phyloP scores from a whole-genome alignment of 2,113 vertebrate genomes.

The Pseudopodoces humilis region DNA sequence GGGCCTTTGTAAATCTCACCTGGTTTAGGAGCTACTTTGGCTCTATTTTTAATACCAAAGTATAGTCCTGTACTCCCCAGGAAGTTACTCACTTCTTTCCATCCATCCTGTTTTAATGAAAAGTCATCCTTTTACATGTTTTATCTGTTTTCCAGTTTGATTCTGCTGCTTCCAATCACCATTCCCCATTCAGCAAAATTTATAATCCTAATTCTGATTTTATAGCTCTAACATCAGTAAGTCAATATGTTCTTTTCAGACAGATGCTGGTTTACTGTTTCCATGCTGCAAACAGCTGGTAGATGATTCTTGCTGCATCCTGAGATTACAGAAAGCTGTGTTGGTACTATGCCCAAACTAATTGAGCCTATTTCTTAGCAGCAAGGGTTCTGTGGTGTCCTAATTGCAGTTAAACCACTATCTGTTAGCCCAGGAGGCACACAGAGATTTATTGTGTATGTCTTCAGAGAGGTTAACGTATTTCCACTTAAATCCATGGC shows the following conservation, averaged over 20 bases:
- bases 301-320: neutral
- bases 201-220: neutral
- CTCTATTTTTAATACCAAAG: neutral
- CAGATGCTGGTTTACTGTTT: neutral
- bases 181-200: neutral
- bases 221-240: neutral
- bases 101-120: neutral
- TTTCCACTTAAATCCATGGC: neutral
- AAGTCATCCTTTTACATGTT: neutral
- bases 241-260: neutral
- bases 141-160: neutral
- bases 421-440: neutral
- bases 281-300: neutral
- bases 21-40: neutral
- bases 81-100: neutral
- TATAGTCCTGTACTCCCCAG: neutral
- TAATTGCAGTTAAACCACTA: neutral
- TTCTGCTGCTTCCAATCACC: neutral
- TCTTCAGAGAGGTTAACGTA: neutral
- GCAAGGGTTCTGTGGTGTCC: neutral
- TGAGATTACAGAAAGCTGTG: neutral
- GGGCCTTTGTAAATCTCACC: neutral
- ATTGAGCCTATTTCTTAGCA: neutral
- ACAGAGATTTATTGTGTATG: neutral
- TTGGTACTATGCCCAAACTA: neutral